Base-by-base conservation (phyloP, 2,113 vertebrate genomes). In the Zingel zingel region DNA sequence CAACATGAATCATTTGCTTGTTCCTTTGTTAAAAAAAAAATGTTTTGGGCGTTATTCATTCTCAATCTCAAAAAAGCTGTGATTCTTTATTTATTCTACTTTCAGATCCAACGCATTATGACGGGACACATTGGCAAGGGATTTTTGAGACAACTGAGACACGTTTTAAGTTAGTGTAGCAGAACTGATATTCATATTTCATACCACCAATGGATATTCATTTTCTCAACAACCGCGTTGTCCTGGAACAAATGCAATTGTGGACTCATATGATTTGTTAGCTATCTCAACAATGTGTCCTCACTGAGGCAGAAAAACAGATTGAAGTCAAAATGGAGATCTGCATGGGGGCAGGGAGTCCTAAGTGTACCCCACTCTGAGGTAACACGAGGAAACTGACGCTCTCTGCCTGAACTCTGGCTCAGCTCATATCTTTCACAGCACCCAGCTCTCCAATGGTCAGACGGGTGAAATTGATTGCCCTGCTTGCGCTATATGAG, bases 401-500 rank as follows among this genome's bases (percentile, higher is more conserved):
- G 2, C 57, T 79, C 45, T 57, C 59, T 72, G 69, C 65, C 63
- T 86, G 67, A 78, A 76, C 81, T 83, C 64, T 11, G 50, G 50
- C 73, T 87, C 77, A 53, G 36, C 75, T 87, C 77, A 71, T 92
- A 85, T 85, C 72, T 89, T 86, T 76, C 77, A 70, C 71, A 78
- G 59, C 77, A 79, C 58, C 73, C 80, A 56, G 75, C 86, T 84
- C 82, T 83, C 33, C 68, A 58, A 50, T 70, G 63, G 88, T 83
- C 86, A 70, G 82, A 77, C 77, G 48, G 87, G 64, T 78, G 81
- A 79, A 93, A 94, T 90, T 82, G 92, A 95, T 95, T 94, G 85
- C 82, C 83, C 85, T 88, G 83, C 86, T 88, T 67, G 79, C 86
- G 85, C 83, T 89, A 85, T 88, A 91, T 85, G 86, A 92, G 89